phyloP scores from a whole-genome alignment of 1,140 invertebrate genomes.

The Rhizoglyphus robini region DNA sequence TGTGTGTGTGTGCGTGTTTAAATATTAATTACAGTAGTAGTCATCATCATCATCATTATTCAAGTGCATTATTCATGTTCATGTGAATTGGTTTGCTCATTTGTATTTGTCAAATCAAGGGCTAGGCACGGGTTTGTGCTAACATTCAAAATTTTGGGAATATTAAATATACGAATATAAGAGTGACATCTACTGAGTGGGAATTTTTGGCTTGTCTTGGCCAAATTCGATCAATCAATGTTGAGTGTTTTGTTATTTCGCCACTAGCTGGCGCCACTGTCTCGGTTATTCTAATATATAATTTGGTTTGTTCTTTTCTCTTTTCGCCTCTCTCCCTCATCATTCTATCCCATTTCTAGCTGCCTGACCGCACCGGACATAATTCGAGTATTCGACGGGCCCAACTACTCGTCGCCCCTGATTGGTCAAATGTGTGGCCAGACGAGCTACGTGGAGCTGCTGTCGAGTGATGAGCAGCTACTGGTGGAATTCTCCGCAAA shows the following conservation, averaged over 20 bases:
- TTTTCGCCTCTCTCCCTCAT: slow-evolving; percentile 28
- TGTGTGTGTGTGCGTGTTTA: too few species aligned
- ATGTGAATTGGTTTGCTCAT: too few species aligned
- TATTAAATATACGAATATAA: too few species aligned
- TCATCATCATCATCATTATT: too few species aligned
- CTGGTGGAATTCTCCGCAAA: slow-evolving; percentile 66
- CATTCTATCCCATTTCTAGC: slow-evolving; percentile 35
- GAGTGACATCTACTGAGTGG: too few species aligned
- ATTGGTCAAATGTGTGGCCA: slow-evolving; percentile 68
- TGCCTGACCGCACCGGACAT: slow-evolving; percentile 64
- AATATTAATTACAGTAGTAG: too few species aligned
- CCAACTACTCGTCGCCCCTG: slow-evolving; percentile 42
- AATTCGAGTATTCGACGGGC: slow-evolving; percentile 61
- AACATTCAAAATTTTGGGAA: too few species aligned
- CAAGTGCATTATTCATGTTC: too few species aligned
- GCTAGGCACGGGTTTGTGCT: too few species aligned
- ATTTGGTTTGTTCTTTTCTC: background rate
- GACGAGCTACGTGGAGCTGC: slow-evolving; percentile 53
- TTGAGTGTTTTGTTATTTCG: background rate
- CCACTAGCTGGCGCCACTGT: background rate
- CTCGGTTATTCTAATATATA: background rate
- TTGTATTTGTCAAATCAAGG: too few species aligned
- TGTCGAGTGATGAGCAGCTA: slow-evolving; percentile 61
- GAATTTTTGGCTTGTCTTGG: too few species aligned
- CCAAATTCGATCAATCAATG: too few species aligned